phyloP scores from a whole-genome alignment of 2,113 vertebrate species.

The Aleadryas rufinucha region DNA sequence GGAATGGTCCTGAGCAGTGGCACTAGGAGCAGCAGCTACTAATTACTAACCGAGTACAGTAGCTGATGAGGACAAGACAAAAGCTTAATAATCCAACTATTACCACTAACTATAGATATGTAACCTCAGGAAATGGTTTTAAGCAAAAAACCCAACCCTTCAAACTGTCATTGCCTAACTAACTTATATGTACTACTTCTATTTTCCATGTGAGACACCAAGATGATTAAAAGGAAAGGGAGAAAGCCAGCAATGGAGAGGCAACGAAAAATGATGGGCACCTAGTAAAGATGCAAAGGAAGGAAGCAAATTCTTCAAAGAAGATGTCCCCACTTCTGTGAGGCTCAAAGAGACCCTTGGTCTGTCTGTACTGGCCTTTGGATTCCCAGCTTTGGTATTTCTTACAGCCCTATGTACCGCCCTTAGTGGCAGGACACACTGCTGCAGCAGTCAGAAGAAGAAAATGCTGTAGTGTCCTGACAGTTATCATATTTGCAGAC shows the following conservation, averaged over 20 bases:
- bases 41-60: background rate
- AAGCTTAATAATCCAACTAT: background rate
- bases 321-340: background rate
- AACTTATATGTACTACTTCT: background rate
- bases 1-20: background rate
- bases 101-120: background rate
- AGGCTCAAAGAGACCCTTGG: background rate
- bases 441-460: background rate
- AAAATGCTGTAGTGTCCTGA: background rate
- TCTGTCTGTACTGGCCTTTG: background rate
- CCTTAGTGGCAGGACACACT: background rate
- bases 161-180: background rate
- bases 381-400: background rate
- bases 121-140: background rate
- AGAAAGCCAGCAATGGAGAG: background rate
- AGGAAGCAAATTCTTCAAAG: background rate
- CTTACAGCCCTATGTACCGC: background rate
- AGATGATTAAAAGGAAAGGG: background rate
- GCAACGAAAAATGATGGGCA: background rate
- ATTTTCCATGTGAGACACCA: background rate
- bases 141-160: background rate
- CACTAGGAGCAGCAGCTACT: background rate
- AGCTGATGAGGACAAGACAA: background rate
- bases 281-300: background rate
- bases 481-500: background rate